phyloP scores from a whole-genome alignment of 2,113 vertebrate species.

The Nematolebias whitei region DNA sequence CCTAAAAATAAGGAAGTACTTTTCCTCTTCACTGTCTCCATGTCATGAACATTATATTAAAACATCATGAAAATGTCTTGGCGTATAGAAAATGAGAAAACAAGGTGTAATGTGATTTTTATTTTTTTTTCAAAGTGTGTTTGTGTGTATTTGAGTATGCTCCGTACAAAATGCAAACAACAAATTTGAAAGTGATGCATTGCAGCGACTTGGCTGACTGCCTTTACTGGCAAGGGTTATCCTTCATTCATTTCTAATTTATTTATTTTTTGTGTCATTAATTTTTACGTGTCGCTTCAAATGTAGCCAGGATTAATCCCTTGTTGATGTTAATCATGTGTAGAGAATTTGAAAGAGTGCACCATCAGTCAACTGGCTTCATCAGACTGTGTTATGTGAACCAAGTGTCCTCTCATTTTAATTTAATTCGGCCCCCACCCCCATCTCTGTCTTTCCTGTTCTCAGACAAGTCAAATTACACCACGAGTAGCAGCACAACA shows the following conservation, averaged over 20 bases:
- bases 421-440: conserved; percentile 33
- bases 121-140: conserved; percentile 5
- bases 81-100: conserved; percentile 2
- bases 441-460: conserved; percentile 21
- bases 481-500: conserved; percentile 28
- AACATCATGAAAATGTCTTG: neutral
- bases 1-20: too few species aligned
- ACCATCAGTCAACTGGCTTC: conserved; percentile 66
- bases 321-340: conserved; percentile 62
- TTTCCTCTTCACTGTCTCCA: too few species aligned
- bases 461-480: conserved; percentile 43
- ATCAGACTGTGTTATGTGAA: conserved; percentile 59
- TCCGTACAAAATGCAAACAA: conserved; percentile 36
- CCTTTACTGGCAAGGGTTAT: conserved; percentile 43
- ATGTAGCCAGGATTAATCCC: conserved; percentile 59
- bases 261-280: conserved; percentile 71
- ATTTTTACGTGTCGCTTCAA: conserved; percentile 64
- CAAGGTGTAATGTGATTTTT: neutral
- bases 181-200: conserved; percentile 66
- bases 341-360: conserved; percentile 59
- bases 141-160: neutral
- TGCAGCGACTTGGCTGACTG: conserved; percentile 46
- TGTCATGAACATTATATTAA: neutral
- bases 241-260: conserved; percentile 63
- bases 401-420: conserved; percentile 59